Base-by-base conservation (phyloP, 2,797 vertebrate species). In the Coranthus polyacanthus region DNA sequence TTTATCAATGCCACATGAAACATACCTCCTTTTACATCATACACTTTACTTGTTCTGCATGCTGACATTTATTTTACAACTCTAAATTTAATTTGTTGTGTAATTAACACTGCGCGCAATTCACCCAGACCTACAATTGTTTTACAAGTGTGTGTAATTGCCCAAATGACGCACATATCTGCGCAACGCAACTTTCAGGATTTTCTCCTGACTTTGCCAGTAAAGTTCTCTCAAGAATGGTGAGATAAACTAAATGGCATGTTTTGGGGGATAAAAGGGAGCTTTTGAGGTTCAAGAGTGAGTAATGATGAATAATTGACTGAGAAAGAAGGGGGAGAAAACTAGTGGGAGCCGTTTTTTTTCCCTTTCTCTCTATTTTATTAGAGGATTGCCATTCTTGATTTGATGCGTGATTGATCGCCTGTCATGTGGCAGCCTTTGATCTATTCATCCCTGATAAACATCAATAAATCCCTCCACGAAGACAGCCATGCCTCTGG, bases 401-500 rank as follows among this genome's bases (percentile, higher is more conserved):
- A 97, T 98, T 97, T 98, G 97, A 98, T 96, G 94, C 93, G 93
- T 97, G 96, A 98, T 98, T 97, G 97, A 98, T 98, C 96, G 96
- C 90, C 95, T 96, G 96, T 97, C 97, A 97, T 94, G 95, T 95
- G 95, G 94, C 95, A 94, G 94, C 93, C 96, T 98, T 97, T 98
- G 96, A 98, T 98, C 96, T 96, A 95, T 96, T 97, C 95, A 97
- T 97, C 95, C 95, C 94, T 94, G 95, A 97, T 98, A 96, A 97
- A 96, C 96, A 97, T 97, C 96, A 97, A 96, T 98, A 98, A 96
- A 96, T 96, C 95, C 96, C 94, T 95, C 95, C 95, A 94, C 94
- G 94, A 94, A 95, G 95, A 95, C 95, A 94, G 92, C 93, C 95
- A 95, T 95, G 95, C 92, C 94, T 94, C 92, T 95, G 94, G 95